Evolutionary conservation across 2,113 vertebrate genomes (phyloP).

Genomic region (Rattus rattus): DNA sequence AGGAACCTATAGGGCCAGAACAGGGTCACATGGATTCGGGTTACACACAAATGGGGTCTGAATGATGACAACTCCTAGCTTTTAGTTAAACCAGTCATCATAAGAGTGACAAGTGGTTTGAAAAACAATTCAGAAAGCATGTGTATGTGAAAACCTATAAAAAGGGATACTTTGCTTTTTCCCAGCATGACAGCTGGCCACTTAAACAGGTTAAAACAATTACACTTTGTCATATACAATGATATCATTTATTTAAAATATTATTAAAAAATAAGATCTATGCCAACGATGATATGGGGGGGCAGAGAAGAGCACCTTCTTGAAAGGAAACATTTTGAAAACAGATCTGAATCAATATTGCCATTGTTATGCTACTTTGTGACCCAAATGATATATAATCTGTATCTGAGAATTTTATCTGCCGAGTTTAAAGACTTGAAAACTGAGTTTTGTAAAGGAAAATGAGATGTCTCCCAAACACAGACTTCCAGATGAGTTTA

Average conservation of each 20-base stretch:
- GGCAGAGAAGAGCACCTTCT: not conserved
- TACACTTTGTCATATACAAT: not conserved
- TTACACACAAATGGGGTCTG: not conserved
- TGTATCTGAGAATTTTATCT: not conserved
- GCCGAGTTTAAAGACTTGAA: conserved; percentile 5
- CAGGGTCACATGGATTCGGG: not conserved
- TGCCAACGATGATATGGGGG: not conserved
- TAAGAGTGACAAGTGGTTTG: not conserved
- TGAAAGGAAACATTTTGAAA: not conserved
- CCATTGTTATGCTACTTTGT: not conserved
- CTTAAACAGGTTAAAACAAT: not conserved
- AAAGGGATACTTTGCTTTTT: not conserved
- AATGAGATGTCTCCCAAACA: not conserved
- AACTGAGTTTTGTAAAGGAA: conserved; percentile 41
- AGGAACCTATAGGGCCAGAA: not conserved
- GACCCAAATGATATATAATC: not conserved
- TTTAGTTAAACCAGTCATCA: not conserved
- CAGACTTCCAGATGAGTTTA: not conserved
- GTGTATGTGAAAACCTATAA: not conserved
- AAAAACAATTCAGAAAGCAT: not conserved
- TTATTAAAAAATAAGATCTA: not conserved
- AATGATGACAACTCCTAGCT: not conserved
- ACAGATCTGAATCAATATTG: not conserved
- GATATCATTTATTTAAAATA: not conserved
- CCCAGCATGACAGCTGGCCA: not conserved